These are phyloP conservation scores for Orchesella flavescens DNA, from an alignment of 2,888 invertebrate species.

Conservation along the genomic window DNA sequence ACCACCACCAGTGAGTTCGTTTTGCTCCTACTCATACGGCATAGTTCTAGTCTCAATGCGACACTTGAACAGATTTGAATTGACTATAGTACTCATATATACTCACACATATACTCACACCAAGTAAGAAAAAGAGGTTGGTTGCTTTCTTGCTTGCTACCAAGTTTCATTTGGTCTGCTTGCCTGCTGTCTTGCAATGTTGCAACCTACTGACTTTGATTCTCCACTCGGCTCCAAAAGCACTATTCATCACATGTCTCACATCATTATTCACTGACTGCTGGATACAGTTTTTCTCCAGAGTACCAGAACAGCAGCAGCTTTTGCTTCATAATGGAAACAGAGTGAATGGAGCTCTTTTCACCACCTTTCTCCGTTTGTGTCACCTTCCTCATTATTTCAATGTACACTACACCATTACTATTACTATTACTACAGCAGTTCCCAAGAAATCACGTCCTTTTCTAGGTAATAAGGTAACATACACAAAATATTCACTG, in stretches of 20 bases:
- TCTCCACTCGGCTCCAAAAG: slow-evolving; percentile 3
- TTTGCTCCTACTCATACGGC: neutral
- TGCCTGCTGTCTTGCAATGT: neutral
- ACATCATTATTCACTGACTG: slow-evolving; percentile 48
- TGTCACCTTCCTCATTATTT: slow-evolving; percentile 22
- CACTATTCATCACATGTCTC: slow-evolving; percentile 45
- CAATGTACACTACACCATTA: neutral
- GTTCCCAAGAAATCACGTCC: slow-evolving; percentile 5
- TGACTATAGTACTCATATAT: neutral
- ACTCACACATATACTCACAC: neutral
- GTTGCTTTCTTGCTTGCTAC: neutral
- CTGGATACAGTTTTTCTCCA: slow-evolving; percentile 13
- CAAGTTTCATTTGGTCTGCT: neutral
- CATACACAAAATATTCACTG: slow-evolving; percentile 10
- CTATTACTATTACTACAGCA: neutral
- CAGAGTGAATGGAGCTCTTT: neutral
- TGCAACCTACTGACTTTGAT: slow-evolving; percentile 46
- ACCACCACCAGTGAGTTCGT: slow-evolving; percentile 5
- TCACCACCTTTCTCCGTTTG: slow-evolving; percentile 36
- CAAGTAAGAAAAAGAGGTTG: no score
- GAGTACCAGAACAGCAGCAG: neutral
- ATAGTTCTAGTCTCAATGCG: neutral
- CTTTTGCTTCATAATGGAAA: neutral
- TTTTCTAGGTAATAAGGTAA: slow-evolving; percentile 8
- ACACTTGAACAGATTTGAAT: slow-evolving; percentile 48